These are phyloP conservation scores for Acipenser transmontanus DNA, from an alignment of 2,797 vertebrate genomes.

Conservation along the genomic window DNA sequence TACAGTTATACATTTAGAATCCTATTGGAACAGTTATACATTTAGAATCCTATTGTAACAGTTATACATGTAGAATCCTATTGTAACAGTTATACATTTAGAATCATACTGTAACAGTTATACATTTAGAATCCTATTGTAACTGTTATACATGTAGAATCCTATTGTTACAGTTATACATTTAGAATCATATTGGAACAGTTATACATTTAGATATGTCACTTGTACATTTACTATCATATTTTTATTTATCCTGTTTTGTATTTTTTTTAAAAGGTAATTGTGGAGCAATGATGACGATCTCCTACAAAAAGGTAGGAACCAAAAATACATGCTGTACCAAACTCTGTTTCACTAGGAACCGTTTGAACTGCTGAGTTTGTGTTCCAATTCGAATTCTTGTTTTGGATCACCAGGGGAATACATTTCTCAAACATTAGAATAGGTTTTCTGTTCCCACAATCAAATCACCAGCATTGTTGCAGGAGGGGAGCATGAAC, in stretches of 20 bases:
- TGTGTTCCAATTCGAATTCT: neutral
- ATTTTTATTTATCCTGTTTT: neutral
- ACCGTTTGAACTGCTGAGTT: fast-evolving
- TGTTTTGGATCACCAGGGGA: too few species aligned
- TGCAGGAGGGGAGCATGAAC: neutral
- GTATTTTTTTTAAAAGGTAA: slow-evolving; percentile 42
- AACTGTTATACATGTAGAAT: too few species aligned
- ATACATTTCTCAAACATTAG: neutral
- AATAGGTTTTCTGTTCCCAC: neutral
- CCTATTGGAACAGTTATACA: too few species aligned
- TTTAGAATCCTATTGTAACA: too few species aligned
- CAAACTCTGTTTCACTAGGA: neutral
- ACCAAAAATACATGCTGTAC: neutral
- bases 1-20: too few species aligned
- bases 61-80: too few species aligned
- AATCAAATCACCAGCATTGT: neutral
- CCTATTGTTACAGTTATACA: too few species aligned
- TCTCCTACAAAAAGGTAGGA: slow-evolving; percentile 77
- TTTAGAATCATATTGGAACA: too few species aligned
- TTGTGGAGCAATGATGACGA: slow-evolving; percentile 64
- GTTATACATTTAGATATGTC: neutral
- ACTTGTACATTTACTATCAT: neutral
- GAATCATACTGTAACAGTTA: too few species aligned
- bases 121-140: too few species aligned
- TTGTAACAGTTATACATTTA: too few species aligned